Percentiles rank a stretch among this genome's conserved stretches.
Conservation (phyloP, 2,888 invertebrate genomes). For the Zeuzera pyrina region DNA sequence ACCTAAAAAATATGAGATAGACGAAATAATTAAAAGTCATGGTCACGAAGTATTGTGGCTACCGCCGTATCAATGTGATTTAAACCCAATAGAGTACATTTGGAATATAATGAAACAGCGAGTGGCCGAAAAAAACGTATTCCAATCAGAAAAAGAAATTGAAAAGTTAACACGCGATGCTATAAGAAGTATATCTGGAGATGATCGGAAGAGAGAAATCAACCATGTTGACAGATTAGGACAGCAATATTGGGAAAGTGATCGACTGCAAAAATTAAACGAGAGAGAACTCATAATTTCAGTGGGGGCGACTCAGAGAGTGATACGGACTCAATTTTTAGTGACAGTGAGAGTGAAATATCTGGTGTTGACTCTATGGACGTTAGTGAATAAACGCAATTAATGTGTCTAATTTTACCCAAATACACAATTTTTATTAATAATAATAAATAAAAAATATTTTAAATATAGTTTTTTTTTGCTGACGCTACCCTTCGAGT, state of each 20-base stretch:
- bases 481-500: no score
- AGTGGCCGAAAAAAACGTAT: conserved; percentile 22
- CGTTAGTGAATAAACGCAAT: no score
- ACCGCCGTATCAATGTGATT: conserved; percentile 6
- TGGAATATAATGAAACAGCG: conserved; percentile 21
- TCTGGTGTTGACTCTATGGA: no score
- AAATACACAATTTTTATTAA: no score
- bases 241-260: conserved; percentile 10
- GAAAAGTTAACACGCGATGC: conserved; percentile 17
- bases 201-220: conserved; percentile 17
- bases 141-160: conserved; percentile 19
- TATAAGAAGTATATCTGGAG: conserved; percentile 11
- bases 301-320: no score
- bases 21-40: conserved; percentile 12
- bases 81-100: conserved; percentile 16
- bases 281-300: conserved; percentile 12
- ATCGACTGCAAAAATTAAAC: conserved; percentile 8
- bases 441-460: no score
- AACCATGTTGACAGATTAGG: conserved; percentile 14
- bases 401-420: no score
- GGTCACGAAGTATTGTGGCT: conserved; percentile 3
- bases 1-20: conserved; percentile 13
- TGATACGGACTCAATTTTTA: no score
- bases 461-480: no score
- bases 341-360: no score